Conservation (phyloP, 2,113 vertebrate species). For the Chionis minor region DNA sequence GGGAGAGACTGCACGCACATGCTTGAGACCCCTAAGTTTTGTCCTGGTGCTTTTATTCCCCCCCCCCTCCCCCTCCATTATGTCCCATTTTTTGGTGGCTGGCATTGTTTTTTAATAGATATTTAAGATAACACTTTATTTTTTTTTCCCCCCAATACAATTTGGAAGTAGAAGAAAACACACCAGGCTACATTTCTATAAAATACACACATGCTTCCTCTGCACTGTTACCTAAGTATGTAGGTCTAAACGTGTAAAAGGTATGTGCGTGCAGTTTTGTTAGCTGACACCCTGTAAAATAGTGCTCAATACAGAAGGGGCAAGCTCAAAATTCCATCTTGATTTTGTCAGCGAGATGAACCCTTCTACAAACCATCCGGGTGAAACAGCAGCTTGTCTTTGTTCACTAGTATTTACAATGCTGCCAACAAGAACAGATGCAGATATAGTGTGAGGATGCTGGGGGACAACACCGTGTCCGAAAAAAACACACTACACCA, state of each 20-base stretch:
- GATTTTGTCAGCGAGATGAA: accelerated
- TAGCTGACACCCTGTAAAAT: neutral
- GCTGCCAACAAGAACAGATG: neutral
- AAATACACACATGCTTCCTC: neutral
- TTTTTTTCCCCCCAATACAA: neutral
- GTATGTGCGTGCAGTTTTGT: neutral
- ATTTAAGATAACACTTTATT: neutral
- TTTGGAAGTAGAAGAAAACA: neutral
- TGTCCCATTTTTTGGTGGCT: neutral
- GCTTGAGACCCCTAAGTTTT: neutral
- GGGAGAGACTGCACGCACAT: neutral
- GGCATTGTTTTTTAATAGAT: neutral
- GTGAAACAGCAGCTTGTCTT: neutral
- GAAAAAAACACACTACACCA: neutral
- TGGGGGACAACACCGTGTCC: neutral
- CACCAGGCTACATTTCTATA: neutral
- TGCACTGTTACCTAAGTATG: neutral
- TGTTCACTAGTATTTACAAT: accelerated
- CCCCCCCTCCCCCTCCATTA: accelerated
- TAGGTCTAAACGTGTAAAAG: neutral
- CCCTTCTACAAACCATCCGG: neutral
- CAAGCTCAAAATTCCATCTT: neutral
- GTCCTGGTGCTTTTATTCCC: neutral
- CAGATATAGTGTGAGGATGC: neutral
- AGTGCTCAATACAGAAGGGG: neutral